A percentile compares a stretch with the other conserved stretches of the same genome.
These are phyloP conservation scores for Sceloporus undulatus DNA, from an alignment of 2,113 vertebrate genomes.

Conservation along the genomic window DNA sequence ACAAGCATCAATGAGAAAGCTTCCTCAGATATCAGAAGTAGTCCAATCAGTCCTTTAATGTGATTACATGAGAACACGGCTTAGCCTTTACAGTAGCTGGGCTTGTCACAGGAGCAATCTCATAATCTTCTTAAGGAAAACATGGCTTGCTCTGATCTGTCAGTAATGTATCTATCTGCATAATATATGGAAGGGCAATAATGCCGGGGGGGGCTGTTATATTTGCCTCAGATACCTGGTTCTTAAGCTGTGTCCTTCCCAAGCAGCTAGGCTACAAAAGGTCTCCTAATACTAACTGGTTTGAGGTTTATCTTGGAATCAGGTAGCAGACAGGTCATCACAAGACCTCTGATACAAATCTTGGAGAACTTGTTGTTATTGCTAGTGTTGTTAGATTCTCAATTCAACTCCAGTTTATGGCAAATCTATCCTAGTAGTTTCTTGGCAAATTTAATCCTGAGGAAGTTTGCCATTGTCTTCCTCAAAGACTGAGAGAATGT, in stretches of 20 bases:
- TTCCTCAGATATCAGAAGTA: background rate
- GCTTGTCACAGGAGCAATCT: background rate
- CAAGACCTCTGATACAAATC: background rate
- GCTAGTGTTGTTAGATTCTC: background rate
- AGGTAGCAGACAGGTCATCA: background rate
- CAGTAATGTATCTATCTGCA: background rate
- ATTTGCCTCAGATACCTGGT: background rate
- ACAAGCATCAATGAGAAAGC: background rate
- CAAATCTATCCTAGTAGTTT: no score
- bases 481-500: no score
- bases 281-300: background rate
- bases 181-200: background rate
- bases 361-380: background rate
- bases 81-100: background rate
- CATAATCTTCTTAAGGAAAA: background rate
- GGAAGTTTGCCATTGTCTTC: no score
- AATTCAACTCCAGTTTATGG: no score
- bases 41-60: slow-evolving; percentile 1
- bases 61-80: background rate
- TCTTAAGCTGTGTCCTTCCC: background rate
- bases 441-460: no score
- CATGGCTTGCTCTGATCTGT: background rate
- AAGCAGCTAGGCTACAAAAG: background rate
- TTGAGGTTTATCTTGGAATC: background rate
- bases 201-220: background rate